A percentile compares a stretch with the other conserved stretches of the same genome.
phyloP scores from a whole-genome alignment of 2,113 vertebrate species.

The Melierax canorus region DNA sequence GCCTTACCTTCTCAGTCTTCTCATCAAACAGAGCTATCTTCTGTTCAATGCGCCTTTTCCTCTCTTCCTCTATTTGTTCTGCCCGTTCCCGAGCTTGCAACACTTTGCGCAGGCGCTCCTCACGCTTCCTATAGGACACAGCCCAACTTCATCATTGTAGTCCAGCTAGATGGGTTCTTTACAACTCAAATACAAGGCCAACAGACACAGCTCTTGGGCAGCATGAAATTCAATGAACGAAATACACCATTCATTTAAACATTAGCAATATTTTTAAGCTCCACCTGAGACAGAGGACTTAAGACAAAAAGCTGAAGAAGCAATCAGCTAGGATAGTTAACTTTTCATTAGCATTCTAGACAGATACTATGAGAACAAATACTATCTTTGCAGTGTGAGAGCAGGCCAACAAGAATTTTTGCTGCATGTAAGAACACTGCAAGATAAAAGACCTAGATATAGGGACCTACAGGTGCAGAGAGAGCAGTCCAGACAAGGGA shows the following conservation, averaged over 20 bases:
- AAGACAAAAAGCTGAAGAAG: neutral
- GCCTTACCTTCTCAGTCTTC: constrained; percentile 87
- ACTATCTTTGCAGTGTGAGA: neutral
- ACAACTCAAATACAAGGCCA: neutral
- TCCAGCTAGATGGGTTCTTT: neutral
- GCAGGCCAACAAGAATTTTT: neutral
- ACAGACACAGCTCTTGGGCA: neutral
- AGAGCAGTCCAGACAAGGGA: neutral
- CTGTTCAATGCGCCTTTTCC: constrained; percentile 89
- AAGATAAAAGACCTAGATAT: neutral
- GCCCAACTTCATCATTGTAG: rapidly evolving
- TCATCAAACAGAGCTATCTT: constrained; percentile 88
- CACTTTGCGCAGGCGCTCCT: constrained; percentile 85
- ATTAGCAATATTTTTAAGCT: neutral
- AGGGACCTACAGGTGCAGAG: neutral
- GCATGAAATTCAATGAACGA: neutral
- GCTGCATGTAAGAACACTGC: neutral
- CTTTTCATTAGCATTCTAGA: neutral
- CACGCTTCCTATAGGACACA: constrained; percentile 80
- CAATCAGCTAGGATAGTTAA: neutral
- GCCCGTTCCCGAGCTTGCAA: constrained; percentile 86
- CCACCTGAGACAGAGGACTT: neutral
- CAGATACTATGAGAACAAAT: neutral
- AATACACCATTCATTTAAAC: neutral
- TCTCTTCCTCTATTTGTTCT: constrained; percentile 85